Percentiles rank a stretch among this genome's conserved stretches.
Conservation (phyloP, 2,888 invertebrate genomes). For the Lomographa bimaculata region DNA sequence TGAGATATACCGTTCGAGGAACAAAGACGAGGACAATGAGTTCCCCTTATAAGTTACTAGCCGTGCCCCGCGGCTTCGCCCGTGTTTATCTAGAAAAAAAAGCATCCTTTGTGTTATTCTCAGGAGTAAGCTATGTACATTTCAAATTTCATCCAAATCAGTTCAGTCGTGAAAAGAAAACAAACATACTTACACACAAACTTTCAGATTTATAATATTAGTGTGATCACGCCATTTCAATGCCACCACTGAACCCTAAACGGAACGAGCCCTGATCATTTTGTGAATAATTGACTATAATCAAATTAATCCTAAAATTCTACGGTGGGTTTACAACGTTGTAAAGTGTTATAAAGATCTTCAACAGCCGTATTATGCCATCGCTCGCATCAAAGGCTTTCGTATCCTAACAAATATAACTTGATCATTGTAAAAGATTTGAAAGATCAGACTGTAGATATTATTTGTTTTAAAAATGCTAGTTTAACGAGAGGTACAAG, state of each 20-base stretch:
- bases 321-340: slow-evolving; percentile 82
- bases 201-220: too few species aligned
- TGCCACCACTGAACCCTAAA: slow-evolving; percentile 32
- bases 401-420: slow-evolving; percentile 33
- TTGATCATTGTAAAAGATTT: slow-evolving; percentile 35
- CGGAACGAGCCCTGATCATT: slow-evolving; percentile 70
- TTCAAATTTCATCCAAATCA: too few species aligned
- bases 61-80: too few species aligned
- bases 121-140: too few species aligned
- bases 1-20: too few species aligned
- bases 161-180: too few species aligned
- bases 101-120: too few species aligned
- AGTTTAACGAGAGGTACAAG: slow-evolving; percentile 32
- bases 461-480: slow-evolving; percentile 36
- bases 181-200: too few species aligned
- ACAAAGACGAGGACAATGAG: too few species aligned
- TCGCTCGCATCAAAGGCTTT: slow-evolving; percentile 52
- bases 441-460: slow-evolving; percentile 26
- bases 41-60: too few species aligned
- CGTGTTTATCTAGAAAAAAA: too few species aligned
- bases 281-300: slow-evolving; percentile 83
- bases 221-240: too few species aligned
- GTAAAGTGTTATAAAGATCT: slow-evolving; percentile 80
- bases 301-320: slow-evolving; percentile 83
- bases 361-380: slow-evolving; percentile 70